Evolutionary conservation across 2,113 vertebrate species (phyloP).

Genomic region (Trachemys scripta): DNA sequence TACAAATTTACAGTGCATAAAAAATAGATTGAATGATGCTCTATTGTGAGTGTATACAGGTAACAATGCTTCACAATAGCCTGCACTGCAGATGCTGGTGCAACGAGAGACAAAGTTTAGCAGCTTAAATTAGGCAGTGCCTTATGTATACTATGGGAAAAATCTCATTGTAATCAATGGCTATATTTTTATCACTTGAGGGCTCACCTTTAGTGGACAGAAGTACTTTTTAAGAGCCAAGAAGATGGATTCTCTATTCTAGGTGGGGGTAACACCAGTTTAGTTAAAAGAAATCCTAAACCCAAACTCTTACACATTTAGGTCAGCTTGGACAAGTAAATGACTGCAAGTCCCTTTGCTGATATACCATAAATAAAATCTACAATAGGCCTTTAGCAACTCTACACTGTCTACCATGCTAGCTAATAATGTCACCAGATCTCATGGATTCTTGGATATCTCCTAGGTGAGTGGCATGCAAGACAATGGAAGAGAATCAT

Average conservation of each 20-base stretch:
- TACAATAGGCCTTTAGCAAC: background rate
- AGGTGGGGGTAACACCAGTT: constrained; percentile 1
- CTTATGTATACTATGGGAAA: background rate
- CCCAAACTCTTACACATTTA: constrained; percentile 12
- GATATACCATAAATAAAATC: background rate
- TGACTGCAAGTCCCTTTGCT: background rate
- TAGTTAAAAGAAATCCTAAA: background rate
- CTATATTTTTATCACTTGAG: background rate
- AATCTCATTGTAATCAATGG: background rate
- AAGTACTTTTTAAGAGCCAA: background rate
- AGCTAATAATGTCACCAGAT: background rate
- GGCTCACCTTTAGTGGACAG: background rate
- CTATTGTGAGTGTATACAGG: background rate
- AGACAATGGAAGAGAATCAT: background rate
- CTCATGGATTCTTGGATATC: background rate
- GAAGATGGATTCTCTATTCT: fast-evolving
- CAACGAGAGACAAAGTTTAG: background rate
- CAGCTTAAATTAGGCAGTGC: background rate
- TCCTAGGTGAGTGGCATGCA: background rate
- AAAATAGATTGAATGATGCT: constrained; percentile 48
- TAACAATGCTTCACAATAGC: background rate
- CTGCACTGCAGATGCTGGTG: background rate
- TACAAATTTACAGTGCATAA: constrained; percentile 59
- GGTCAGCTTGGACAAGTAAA: background rate
- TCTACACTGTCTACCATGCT: background rate